Conservation (phyloP, 1,140 invertebrate genomes). For the Eumeta japonica region DNA sequence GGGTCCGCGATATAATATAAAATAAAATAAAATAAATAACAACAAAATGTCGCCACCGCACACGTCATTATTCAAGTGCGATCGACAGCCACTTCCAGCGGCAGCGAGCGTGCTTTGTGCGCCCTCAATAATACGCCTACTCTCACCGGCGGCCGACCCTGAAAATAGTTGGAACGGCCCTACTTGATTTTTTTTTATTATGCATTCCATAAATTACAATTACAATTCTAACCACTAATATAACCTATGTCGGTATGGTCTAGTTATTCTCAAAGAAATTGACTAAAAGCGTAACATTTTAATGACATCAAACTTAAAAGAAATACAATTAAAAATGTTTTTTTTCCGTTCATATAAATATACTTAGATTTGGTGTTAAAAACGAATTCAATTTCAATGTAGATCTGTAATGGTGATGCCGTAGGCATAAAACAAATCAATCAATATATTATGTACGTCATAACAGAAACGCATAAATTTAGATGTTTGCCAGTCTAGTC, state of each 20-base stretch:
- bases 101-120: neutral
- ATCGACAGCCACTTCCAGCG: neutral
- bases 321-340: too few relatives aligned
- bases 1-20: too few relatives aligned
- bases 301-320: neutral
- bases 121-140: neutral
- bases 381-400: too few relatives aligned
- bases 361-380: too few relatives aligned
- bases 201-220: neutral
- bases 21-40: slow-evolving; percentile 29
- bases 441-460: too few relatives aligned
- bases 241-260: neutral
- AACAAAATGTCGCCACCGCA: slow-evolving; percentile 34
- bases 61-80: slow-evolving; percentile 17
- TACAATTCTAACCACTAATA: neutral
- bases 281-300: neutral
- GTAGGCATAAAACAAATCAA: too few relatives aligned
- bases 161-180: too few relatives aligned
- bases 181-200: neutral
- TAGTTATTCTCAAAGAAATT: neutral
- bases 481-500: too few relatives aligned
- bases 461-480: too few relatives aligned
- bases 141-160: neutral
- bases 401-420: too few relatives aligned
- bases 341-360: too few relatives aligned